Conservation (phyloP, 2,888 invertebrate genomes). For the Zeuzera pyrina region DNA sequence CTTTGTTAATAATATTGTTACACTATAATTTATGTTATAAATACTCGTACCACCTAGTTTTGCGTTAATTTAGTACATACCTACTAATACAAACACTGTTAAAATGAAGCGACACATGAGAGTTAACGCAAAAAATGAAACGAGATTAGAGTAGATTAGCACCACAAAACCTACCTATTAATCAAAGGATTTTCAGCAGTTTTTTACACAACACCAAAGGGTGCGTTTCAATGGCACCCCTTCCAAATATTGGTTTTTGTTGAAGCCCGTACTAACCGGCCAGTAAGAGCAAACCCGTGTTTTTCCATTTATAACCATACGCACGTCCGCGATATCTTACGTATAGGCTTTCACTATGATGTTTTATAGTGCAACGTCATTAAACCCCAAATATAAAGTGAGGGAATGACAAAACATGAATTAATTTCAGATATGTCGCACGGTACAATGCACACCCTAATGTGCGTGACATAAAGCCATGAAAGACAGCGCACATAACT, state of each 20-base stretch:
- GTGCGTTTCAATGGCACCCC: constrained; percentile 63
- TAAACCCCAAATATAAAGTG: constrained; percentile 66
- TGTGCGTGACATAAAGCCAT: constrained; percentile 28
- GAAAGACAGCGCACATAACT: constrained; percentile 8
- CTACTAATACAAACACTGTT: too few species aligned
- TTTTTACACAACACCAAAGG: constrained; percentile 55
- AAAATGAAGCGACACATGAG: too few species aligned
- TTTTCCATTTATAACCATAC: constrained; percentile 57
- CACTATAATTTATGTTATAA: too few species aligned
- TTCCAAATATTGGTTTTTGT: constrained; percentile 72
- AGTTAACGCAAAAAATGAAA: too few species aligned
- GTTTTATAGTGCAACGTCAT: constrained; percentile 65
- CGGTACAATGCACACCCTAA: constrained; percentile 51
- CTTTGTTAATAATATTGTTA: too few species aligned
- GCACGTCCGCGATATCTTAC: constrained; percentile 55
- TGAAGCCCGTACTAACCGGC: constrained; percentile 34
- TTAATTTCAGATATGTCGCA: constrained; percentile 70
- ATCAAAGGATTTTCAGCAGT: constrained; percentile 55
- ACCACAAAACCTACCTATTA: constrained; percentile 41
- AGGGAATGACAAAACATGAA: constrained; percentile 72
- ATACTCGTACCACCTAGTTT: too few species aligned
- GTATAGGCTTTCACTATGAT: constrained; percentile 46
- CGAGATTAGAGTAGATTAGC: constrained; percentile 12
- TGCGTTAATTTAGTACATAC: too few species aligned
- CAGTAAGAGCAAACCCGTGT: constrained; percentile 70